Evolutionary conservation across 2,888 invertebrate genomes (phyloP).

Genomic region (Onthophagus sagittarius): DNA sequence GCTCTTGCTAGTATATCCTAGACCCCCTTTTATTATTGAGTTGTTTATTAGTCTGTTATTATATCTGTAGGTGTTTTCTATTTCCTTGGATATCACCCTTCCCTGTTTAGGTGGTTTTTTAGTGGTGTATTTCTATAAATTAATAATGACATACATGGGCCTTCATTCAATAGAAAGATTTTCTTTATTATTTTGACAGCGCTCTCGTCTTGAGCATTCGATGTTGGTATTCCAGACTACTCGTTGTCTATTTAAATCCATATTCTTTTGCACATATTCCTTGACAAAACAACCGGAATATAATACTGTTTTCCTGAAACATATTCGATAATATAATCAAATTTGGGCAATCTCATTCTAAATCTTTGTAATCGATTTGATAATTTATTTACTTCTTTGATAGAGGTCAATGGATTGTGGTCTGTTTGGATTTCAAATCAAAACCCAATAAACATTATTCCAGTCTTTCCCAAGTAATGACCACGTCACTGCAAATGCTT

Average conservation of each 20-base stretch:
- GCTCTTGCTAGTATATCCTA: too few relatives aligned
- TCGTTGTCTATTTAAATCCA: too few relatives aligned
- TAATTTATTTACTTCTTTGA: constrained; percentile 14
- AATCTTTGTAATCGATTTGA: constrained; percentile 13
- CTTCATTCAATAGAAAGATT: too few relatives aligned
- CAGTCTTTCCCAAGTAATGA: too few relatives aligned
- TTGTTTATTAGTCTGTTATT: neutral
- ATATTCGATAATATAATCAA: too few relatives aligned
- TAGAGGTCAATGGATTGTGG: constrained; percentile 11
- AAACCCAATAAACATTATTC: constrained; percentile 1
- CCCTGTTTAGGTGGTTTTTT: neutral
- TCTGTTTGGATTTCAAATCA: constrained; percentile 18
- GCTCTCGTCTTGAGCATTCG: too few relatives aligned
- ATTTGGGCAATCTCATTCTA: too few relatives aligned
- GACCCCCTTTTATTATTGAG: too few relatives aligned
- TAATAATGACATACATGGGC: neutral
- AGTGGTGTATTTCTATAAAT: constrained; percentile 5
- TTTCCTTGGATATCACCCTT: neutral
- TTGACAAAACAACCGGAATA: constrained; percentile 6
- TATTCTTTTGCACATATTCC: too few relatives aligned
- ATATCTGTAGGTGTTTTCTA: neutral
- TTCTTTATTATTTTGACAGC: too few relatives aligned
- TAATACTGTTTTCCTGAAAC: constrained; percentile 17
- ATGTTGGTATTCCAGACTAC: constrained; percentile 13
- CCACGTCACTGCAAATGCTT: too few relatives aligned